These are phyloP conservation scores for Trididemnum nubilum DNA, from an alignment of 23 tunicate genomes.

Conservation along the genomic window DNA sequence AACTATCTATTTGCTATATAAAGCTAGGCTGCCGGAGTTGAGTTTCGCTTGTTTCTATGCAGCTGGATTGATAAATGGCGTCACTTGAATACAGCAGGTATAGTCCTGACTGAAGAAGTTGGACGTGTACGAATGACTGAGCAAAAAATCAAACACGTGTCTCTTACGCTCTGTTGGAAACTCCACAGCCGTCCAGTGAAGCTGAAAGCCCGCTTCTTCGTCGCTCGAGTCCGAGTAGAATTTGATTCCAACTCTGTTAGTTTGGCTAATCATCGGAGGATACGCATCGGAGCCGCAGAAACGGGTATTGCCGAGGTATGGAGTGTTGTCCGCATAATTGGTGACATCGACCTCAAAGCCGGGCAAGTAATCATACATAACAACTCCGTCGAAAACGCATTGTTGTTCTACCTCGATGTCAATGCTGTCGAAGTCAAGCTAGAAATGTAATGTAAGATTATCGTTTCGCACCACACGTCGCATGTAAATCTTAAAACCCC, in stretches of 20 bases:
- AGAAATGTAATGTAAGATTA: too few species aligned
- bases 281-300: conserved; percentile 49
- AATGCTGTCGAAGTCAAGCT: background rate
- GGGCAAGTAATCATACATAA: conserved; percentile 31
- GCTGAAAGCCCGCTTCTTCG: conserved; percentile 42
- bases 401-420: conserved; percentile 56
- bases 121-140: too few species aligned
- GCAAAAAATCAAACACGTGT: too few species aligned
- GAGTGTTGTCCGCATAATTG: background rate
- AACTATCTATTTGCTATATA: too few species aligned
- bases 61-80: too few species aligned
- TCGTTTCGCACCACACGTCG: too few species aligned
- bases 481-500: too few species aligned
- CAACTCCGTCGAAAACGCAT: conserved; percentile 75
- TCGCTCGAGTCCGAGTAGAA: conserved; percentile 58
- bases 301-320: conserved; percentile 46
- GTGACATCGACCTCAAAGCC: background rate
- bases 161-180: background rate
- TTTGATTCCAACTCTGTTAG: conserved; percentile 45
- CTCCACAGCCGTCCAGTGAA: conserved; percentile 48
- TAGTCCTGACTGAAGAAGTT: too few species aligned
- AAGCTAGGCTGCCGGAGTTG: too few species aligned
- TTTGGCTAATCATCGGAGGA: conserved; percentile 38
- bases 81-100: too few species aligned
- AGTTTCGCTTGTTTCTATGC: too few species aligned